phyloP scores from a whole-genome alignment of 2,113 vertebrate genomes.

The Microcebus murinus region DNA sequence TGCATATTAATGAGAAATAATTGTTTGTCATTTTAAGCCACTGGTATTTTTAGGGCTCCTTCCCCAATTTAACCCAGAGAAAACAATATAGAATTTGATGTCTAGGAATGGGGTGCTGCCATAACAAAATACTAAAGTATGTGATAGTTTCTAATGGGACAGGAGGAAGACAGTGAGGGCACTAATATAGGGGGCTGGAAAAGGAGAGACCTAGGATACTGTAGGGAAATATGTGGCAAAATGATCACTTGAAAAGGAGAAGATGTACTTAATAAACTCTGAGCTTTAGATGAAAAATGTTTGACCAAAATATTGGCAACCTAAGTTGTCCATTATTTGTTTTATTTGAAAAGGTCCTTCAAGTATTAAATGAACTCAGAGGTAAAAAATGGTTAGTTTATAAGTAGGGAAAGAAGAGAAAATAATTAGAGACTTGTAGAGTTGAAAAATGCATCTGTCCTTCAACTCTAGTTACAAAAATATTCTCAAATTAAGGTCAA shows the following conservation, averaged over 20 bases:
- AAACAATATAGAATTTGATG: not conserved
- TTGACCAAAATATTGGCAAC: not conserved
- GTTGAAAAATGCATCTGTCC: not conserved
- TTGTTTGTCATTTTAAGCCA: not conserved
- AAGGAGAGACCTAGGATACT: not conserved
- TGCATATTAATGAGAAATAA: not conserved
- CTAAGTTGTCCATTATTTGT: not conserved
- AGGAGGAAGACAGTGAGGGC: not conserved
- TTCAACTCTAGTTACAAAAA: not conserved
- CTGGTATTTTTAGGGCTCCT: not conserved
- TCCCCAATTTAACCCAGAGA: not conserved
- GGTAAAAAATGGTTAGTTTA: not conserved
- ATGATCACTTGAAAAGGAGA: not conserved
- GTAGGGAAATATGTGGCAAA: not conserved
- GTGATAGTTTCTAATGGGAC: not conserved
- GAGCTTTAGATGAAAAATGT: not conserved
- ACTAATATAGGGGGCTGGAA: not conserved
- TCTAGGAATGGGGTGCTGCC: accelerated
- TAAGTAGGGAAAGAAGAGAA: not conserved
- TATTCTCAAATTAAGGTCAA: not conserved
- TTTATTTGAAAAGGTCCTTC: not conserved
- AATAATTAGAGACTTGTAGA: not conserved
- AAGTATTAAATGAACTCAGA: not conserved
- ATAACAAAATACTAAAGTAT: not conserved
- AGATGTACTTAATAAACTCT: not conserved